A percentile compares a stretch with the other conserved stretches of the same genome.
phyloP scores from a whole-genome alignment of 1,140 invertebrate genomes.

The Sminthurinus signatus region DNA sequence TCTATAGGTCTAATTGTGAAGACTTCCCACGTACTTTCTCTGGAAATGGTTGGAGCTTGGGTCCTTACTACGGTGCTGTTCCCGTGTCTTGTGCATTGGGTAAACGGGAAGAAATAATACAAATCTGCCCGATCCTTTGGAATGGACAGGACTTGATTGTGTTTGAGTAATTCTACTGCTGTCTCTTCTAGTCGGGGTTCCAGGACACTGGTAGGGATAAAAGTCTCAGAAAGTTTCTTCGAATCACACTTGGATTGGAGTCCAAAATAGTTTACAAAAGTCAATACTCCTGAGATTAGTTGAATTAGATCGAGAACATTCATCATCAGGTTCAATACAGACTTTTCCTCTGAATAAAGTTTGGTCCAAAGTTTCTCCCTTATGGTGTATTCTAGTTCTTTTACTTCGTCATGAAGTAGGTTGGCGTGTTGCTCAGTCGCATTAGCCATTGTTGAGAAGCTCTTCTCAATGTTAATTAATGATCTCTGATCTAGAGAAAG shows the following conservation, averaged over 20 bases:
- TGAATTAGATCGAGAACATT: neutral
- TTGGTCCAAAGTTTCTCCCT: neutral
- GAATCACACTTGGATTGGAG: neutral
- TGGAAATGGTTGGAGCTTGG: too few relatives aligned
- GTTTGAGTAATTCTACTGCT: too few relatives aligned
- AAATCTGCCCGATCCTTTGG: too few relatives aligned
- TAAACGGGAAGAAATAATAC: too few relatives aligned
- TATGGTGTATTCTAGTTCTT: neutral
- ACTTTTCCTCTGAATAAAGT: neutral
- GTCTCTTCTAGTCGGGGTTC: too few relatives aligned
- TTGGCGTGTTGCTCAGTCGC: neutral
- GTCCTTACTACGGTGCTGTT: too few relatives aligned
- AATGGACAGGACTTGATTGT: too few relatives aligned
- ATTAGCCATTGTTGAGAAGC: neutral
- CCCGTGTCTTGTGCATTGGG: too few relatives aligned
- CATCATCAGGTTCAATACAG: neutral
- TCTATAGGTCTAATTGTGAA: too few relatives aligned
- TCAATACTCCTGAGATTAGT: neutral
- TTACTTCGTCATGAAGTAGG: neutral
- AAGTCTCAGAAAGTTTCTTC: neutral
- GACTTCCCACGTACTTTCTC: too few relatives aligned
- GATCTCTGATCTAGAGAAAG: neutral
- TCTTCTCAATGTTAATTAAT: neutral
- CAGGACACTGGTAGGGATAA: too few relatives aligned
- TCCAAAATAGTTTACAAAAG: neutral